Evolutionary conservation across 2,113 vertebrate genomes (phyloP).

Genomic region (Trachemys scripta): DNA sequence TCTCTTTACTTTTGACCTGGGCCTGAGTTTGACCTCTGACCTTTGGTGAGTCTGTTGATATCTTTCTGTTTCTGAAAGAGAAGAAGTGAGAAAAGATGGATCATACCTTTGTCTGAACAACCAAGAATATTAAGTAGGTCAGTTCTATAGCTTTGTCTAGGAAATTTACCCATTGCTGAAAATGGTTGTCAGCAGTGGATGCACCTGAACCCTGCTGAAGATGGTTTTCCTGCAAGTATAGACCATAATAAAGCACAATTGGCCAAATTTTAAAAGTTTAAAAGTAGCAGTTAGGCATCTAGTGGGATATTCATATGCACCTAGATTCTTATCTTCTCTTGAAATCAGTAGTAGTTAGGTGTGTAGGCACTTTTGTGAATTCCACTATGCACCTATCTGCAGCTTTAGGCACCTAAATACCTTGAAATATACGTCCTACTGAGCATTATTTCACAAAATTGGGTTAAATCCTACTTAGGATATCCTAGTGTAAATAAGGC

Average conservation of each 20-base stretch:
- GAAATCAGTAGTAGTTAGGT: not conserved
- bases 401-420: not conserved
- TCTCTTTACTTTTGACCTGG: constrained; percentile 45
- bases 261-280: not conserved
- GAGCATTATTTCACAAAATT: not conserved
- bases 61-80: constrained; percentile 4
- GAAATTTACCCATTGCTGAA: not conserved
- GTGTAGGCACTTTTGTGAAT: not conserved
- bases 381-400: not conserved
- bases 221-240: not conserved
- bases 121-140: not conserved
- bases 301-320: not conserved
- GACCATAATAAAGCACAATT: not conserved
- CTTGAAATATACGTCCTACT: not conserved
- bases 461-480: not conserved
- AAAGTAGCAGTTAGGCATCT: not conserved
- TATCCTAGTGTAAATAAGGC: constrained; percentile 11
- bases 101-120: not conserved
- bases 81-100: not conserved
- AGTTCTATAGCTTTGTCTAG: constrained; percentile 15
- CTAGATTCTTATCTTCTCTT: not conserved
- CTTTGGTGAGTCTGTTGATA: not conserved
- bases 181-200: not conserved
- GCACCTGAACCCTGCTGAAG: not conserved
- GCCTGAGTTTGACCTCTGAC: not conserved